Percentiles rank a stretch among this genome's conserved stretches.
Evolutionary conservation across 2,797 vertebrate species (phyloP).

Genomic region (Acanthurus tractus): DNA sequence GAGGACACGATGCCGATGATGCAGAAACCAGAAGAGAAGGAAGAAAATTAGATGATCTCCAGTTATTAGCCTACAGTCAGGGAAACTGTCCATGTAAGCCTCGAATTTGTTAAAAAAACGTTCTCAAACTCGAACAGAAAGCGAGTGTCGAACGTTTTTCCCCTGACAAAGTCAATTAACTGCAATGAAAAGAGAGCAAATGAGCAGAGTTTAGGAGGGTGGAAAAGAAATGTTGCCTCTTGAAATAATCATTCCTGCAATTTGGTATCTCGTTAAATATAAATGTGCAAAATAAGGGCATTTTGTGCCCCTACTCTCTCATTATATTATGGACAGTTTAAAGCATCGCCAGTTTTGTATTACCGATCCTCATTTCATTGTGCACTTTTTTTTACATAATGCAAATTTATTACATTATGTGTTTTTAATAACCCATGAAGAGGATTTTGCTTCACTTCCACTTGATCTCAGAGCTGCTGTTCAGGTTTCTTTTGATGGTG

Average conservation of each 20-base stretch:
- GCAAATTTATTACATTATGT: too few species aligned
- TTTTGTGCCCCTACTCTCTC: conserved; percentile 4
- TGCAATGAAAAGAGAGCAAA: conserved; percentile 4
- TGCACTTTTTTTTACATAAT: conserved; percentile 19
- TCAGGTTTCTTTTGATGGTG: conserved; percentile 11
- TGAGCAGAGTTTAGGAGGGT: conserved; percentile 2
- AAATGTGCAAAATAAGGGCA: conserved; percentile 16
- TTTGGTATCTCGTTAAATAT: conserved; percentile 1
- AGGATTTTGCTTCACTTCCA: conserved; percentile 19
- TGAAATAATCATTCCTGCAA: conserved; percentile 3
- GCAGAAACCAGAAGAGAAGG: background rate
- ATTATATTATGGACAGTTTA: conserved; percentile 21
- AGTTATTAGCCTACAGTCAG: background rate
- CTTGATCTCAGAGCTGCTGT: conserved; percentile 40
- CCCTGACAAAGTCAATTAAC: conserved; percentile 34
- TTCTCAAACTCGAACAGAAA: conserved; percentile 16
- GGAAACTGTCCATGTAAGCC: background rate
- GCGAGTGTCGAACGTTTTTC: conserved; percentile 19
- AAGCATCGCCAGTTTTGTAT: conserved; percentile 20
- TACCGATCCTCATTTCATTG: conserved; percentile 20
- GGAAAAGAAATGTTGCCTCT: conserved; percentile 16
- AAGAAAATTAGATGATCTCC: background rate
- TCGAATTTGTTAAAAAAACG: conserved; percentile 12
- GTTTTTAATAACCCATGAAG: conserved; percentile 53
- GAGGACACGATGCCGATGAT: background rate